These are phyloP conservation scores for Oreortyx pictus DNA, from an alignment of 2,797 vertebrate species.

Conservation along the genomic window DNA sequence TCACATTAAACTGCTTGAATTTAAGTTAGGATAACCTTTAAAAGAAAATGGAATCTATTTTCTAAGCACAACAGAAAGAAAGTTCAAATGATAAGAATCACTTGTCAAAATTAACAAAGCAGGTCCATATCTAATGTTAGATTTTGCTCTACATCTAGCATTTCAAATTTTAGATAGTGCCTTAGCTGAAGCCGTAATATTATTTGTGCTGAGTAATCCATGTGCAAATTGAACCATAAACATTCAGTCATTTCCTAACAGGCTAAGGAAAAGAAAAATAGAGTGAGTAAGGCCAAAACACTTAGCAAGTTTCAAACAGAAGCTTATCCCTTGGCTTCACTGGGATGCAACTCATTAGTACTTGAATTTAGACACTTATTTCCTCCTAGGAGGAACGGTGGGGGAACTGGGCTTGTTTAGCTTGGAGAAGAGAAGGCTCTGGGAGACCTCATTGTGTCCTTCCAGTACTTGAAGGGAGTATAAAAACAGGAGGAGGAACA, in stretches of 20 bases:
- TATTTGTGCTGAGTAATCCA: neutral
- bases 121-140: neutral
- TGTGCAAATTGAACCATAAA: neutral
- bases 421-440: no score
- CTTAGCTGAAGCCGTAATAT: neutral
- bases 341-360: neutral
- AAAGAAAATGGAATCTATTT: neutral
- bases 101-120: slow-evolving; percentile 35
- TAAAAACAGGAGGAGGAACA: no score
- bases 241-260: neutral
- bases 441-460: no score
- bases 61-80: neutral
- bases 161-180: neutral
- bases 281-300: neutral
- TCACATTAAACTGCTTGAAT: slow-evolving; percentile 13
- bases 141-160: neutral
- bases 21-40: slow-evolving; percentile 29
- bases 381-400: no score
- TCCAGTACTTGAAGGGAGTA: no score
- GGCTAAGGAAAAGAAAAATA: neutral
- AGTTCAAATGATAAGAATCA: slow-evolving; percentile 13
- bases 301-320: neutral
- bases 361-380: neutral
- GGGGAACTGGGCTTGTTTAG: no score
- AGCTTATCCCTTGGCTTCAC: neutral